Evolutionary conservation across 1,140 invertebrate genomes (phyloP), one percentile per base, ranked within the genome.

Genomic region (Geopemphigus sp.): DNA sequence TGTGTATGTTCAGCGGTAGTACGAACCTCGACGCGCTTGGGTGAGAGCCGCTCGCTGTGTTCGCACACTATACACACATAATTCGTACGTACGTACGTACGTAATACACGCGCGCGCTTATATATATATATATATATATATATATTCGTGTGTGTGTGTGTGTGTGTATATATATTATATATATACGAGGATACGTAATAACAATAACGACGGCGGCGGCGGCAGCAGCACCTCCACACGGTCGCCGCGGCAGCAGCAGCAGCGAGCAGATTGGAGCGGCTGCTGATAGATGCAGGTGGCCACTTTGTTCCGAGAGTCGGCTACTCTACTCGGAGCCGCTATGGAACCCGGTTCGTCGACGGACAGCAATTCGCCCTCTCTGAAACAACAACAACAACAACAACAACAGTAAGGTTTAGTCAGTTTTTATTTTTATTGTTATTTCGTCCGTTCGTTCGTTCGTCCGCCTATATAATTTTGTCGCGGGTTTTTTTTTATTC

Each of bases 281-380:
- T 80, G 63, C 68, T 82, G 61, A 54, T 81, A 81, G 84, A 91
- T 91, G 90, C 90, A 91, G 87, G 90, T 91, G 84, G 90, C 90
- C 83, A 91, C 89, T 85, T 84, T 91, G 84, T 91, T 91, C 84
- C 87, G 90, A 82, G 90, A 91, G 86, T 89, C 89, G 84, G 88
- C 90, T 83, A 90, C 89, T 83, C 87, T 91, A 84, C 86, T 91
- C 82, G 90, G 90, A 83, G 90, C 89, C 82, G 88, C 87, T 73
- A 90, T 83, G 83, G 83, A 84, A 81, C 56, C 73, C 56, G 57
- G 73, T 59, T 78, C 73, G 73, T 78, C 73, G 22, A 59, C 73
- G 32, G 73, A 78, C 32, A 61, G 73, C 68, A 70, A 70, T 78
- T 78, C 73, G n/a, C 56, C 73, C 15, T 57, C 73, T 26, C 29